Evolutionary conservation across 2,797 vertebrate species (phyloP), one percentile per base, ranked within the genome.

Genomic region (Pantherophis alleghaniensis): DNA sequence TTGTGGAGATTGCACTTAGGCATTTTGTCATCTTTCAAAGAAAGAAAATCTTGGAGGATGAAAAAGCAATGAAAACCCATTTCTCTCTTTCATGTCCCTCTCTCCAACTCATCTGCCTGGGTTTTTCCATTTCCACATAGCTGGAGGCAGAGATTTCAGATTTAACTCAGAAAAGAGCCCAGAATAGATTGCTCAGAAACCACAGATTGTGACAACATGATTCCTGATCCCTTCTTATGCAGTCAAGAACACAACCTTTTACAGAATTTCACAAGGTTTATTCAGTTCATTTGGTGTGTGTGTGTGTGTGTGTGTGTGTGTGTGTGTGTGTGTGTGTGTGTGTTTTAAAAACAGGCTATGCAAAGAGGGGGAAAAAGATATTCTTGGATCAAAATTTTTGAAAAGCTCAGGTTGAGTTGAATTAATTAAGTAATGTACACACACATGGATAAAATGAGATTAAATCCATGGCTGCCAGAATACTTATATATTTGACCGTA

Each of bases 101-200:
- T 90, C 24, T 53, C 11, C 22, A 60, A 60, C 63, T 96, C 69
- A 91, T 14, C 57, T 83, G 53, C 92, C 57, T 93, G 59, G 28
- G 61, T 95, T 94, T 94, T 96, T 91, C 47, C 87, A 89, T 95
- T 91, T 90, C 87, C 47, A 63, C 57, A 90, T 92, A 94, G 47
- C 91, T 94, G 69, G 51, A 79, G 92, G 87, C 94, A 92, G 91
- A 93, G 42, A 37, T 92, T 95, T 90, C 93, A 86, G 92, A 79
- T 32, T 28, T 86, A 61, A 26, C 0, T 6, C 5, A 87, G 22
- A 91, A 94, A 95, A 94, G 51, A 37, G 88, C 86, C 56, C 5
- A 32, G 61, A 69, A 89, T 95, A 74, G 20, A 51, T 93, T 94
- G 86, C 55, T 87, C 87, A 66, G 55, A 83, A 92, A 42, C 37